A percentile compares a stretch with the other conserved stretches of the same genome.
Conservation (phyloP, 1,140 invertebrate genomes). For the Caenorhabditis elegans region WBcel235 BX284603.4:4889501-4890000, state of each 20-base stretch:
- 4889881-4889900: neutral
- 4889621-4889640: neutral
- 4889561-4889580: neutral
- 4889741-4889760: conserved; percentile 11
- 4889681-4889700: no score
- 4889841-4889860: neutral
- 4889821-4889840: neutral
- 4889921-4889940: no score
- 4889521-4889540: neutral
- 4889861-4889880: neutral
- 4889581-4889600: neutral
- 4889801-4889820: neutral
- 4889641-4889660: no score
- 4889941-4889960: no score
- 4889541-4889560: neutral
- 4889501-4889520: neutral
- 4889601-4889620: neutral
- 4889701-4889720: no score
- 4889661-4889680: no score
- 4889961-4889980: no score
- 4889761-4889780: neutral
- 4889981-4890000: no score
- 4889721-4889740: no score
- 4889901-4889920: neutral
- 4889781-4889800: neutral